Conservation (phyloP, 2,113 vertebrate species). For the Cyanistes caeruleus region DNA sequence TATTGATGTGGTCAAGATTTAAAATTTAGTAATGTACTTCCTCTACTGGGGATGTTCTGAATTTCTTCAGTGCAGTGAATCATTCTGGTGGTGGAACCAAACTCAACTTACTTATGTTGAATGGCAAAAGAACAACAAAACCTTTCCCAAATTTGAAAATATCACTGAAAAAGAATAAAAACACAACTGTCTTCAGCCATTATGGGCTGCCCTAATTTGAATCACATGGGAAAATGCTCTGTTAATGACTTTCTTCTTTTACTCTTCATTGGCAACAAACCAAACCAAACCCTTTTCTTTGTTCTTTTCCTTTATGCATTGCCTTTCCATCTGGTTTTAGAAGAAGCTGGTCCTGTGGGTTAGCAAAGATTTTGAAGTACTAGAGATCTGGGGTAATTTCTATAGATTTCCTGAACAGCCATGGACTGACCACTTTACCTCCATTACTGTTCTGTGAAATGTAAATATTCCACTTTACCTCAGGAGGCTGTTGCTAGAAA, state of each 20-base stretch:
- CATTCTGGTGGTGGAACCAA: slow-evolving; percentile 25
- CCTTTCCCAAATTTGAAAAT: slow-evolving; percentile 22
- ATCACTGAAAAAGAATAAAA: slow-evolving; percentile 51
- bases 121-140: slow-evolving; percentile 38
- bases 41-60: slow-evolving; percentile 4
- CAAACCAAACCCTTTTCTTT: slow-evolving; percentile 18
- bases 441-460: background rate
- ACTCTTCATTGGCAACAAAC: background rate
- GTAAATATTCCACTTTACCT: background rate
- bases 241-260: slow-evolving; percentile 39
- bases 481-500: background rate
- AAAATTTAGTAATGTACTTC: slow-evolving; percentile 33
- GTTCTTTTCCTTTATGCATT: slow-evolving; percentile 15
- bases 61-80: slow-evolving; percentile 29
- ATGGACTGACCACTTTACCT: background rate
- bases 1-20: slow-evolving; percentile 14
- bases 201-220: slow-evolving; percentile 36
- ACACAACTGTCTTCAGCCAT: background rate
- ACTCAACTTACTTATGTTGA: slow-evolving; percentile 10
- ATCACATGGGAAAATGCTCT: slow-evolving; percentile 36
- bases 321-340: slow-evolving; percentile 17
- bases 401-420: background rate
- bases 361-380: background rate
- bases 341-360: background rate
- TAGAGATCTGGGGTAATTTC: background rate